Conservation (phyloP, 2,113 vertebrate genomes). For the Epinephelus lanceolatus region DNA sequence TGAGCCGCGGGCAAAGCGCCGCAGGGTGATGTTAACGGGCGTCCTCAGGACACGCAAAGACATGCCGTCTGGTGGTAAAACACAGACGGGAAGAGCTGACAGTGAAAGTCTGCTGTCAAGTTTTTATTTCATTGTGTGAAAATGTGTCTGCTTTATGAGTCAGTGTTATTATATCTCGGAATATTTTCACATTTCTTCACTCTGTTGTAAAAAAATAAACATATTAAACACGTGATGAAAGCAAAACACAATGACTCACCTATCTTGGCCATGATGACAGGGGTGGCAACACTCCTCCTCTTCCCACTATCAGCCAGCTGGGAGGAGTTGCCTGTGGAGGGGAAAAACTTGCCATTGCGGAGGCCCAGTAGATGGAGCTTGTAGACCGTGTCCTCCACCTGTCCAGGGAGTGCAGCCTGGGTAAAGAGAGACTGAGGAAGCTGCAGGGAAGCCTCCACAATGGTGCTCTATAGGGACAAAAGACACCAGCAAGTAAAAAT, state of each 20-base stretch:
- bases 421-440: constrained; percentile 92
- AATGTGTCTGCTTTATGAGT: background rate
- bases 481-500: background rate
- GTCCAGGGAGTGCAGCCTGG: constrained; percentile 84
- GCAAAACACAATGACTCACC: constrained; percentile 80
- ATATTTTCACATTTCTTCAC: background rate
- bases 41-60: constrained; percentile 77
- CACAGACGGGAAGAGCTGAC: background rate
- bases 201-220: background rate
- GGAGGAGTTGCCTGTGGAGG: constrained; percentile 93
- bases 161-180: background rate
- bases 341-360: constrained; percentile 97
- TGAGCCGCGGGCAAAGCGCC: constrained; percentile 90
- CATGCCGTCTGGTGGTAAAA: constrained; percentile 85
- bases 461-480: constrained; percentile 86
- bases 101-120: too few species aligned
- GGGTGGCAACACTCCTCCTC: constrained; percentile 92
- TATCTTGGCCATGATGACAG: constrained; percentile 94
- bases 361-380: constrained; percentile 96
- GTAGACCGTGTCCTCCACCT: constrained; percentile 87
- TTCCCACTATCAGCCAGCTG: constrained; percentile 90
- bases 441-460: constrained; percentile 95
- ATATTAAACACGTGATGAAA: background rate
- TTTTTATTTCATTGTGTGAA: background rate
- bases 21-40: constrained; percentile 91